Conservation (phyloP, 2,113 vertebrate genomes). For the Butorides virescens region DNA sequence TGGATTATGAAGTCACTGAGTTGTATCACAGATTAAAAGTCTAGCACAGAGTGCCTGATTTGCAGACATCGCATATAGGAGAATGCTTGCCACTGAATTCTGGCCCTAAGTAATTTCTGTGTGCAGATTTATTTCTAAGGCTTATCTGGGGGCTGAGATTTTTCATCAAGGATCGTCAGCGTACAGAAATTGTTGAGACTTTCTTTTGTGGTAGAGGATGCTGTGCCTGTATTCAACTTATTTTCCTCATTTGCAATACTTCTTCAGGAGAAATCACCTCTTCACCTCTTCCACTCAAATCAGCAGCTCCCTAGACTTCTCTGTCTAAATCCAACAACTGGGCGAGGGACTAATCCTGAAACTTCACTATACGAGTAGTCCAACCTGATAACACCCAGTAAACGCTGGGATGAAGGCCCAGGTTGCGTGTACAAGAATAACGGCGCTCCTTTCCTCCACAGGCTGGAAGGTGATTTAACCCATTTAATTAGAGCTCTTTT, state of each 20-base stretch:
- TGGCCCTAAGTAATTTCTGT: neutral
- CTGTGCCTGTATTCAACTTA: fast-evolving
- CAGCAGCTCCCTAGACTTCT: neutral
- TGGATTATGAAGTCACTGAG: neutral
- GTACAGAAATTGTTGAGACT: neutral
- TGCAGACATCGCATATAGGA: fast-evolving
- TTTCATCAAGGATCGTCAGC: neutral
- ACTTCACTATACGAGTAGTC: neutral
- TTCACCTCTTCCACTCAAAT: neutral
- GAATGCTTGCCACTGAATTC: neutral
- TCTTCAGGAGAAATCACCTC: neutral
- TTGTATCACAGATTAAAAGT: neutral
- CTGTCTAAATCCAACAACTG: neutral
- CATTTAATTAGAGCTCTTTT: neutral
- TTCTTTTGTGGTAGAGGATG: neutral
- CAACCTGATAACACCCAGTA: neutral
- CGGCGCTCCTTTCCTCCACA: neutral
- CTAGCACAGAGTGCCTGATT: neutral
- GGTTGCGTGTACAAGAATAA: neutral
- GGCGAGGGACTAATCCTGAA: neutral
- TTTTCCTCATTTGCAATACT: neutral
- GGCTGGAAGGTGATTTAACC: neutral
- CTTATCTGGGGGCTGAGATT: neutral
- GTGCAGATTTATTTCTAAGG: neutral
- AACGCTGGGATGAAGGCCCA: neutral